A percentile compares a stretch with the other conserved stretches of the same genome.
Conservation (phyloP, 2,797 vertebrate genomes). For the Manis pentadactyla region DNA sequence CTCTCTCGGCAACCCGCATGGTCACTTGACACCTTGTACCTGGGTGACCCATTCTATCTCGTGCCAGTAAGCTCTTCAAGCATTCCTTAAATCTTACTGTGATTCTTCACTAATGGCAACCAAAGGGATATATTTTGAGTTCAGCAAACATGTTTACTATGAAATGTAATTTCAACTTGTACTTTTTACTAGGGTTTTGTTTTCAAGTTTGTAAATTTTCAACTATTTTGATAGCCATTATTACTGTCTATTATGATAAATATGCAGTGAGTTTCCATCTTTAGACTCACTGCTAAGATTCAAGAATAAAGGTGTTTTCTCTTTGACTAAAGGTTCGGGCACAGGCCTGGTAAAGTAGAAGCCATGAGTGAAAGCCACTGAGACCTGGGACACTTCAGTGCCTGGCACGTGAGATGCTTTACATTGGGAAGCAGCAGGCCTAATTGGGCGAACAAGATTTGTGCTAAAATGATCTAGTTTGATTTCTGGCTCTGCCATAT, state of each 20-base stretch:
- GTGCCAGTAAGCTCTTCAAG: not conserved
- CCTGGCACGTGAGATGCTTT: not conserved
- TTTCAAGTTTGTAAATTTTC: not conserved
- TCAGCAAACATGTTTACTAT: not conserved
- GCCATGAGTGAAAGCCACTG: not conserved
- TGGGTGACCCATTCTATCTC: not conserved
- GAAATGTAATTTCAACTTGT: not conserved
- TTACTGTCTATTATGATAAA: not conserved
- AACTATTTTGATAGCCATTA: not conserved
- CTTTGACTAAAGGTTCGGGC: not conserved
- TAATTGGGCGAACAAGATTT: fast-evolving
- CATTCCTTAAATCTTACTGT: not conserved
- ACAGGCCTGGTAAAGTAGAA: not conserved
- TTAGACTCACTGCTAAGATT: not conserved
- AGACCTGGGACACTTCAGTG: not conserved
- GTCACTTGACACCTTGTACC: not conserved
- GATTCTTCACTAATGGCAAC: not conserved
- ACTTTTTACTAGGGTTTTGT: not conserved
- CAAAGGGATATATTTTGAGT: not conserved
- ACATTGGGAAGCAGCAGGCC: not conserved
- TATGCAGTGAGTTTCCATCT: not conserved
- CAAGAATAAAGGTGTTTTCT: not conserved
- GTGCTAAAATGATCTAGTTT: not conserved
- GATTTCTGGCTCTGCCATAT: not conserved
- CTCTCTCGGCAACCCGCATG: not conserved